Evolutionary conservation across 30 jellyfish, hydroid and myxozoan genomes (phyloP), one percentile per base, ranked within the genome.

Genomic region (Aurelia sp.): DNA sequence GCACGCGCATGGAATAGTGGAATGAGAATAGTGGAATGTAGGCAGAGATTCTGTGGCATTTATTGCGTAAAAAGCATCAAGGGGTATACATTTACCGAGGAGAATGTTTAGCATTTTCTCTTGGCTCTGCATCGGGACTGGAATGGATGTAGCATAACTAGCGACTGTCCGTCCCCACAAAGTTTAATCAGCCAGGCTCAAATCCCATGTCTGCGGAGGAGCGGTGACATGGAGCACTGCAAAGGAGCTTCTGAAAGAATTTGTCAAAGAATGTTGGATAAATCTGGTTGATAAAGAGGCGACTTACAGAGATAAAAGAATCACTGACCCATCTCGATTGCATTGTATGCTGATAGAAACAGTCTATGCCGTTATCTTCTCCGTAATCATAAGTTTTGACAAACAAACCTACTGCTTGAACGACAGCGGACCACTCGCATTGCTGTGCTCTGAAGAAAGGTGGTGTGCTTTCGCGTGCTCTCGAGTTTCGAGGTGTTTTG

Each of bases 331-430:
- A 52, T 83, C 15, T 27, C 57, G 31, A 30, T 53, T 40, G 57
- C 61, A 55, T 83, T 83, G 63, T 83, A 31, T 58, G 72, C 87
- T n/a, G 67, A 71, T 70, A 70, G 53, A 73, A 83, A 11, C 41
- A 13, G 86, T 38, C 31, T 20, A 8, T 53, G 92, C 92, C 84
- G 92, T 83, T 83, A 83, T 83, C 92, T 62, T 27, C 72, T 60
- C 44, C 13, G 22, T 78, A 81, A 81, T 81, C 75, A 71, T 20
- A 67, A 73, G 44, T 55, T 81, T 81, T 44, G 55, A 44, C 55
- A 44, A 44, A 44, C 55, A 44, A 44, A 44, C 15, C 55, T 44
- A 5, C 15, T 44, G 15, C 55, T 44, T 44, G 15, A 44, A 44
- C 8, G 55, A 44, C 55, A 8, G 55, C 6, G 55, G 55, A 44